Evolutionary conservation across 2,888 invertebrate species (phyloP).

Genomic region (Pyrrhia umbra): DNA sequence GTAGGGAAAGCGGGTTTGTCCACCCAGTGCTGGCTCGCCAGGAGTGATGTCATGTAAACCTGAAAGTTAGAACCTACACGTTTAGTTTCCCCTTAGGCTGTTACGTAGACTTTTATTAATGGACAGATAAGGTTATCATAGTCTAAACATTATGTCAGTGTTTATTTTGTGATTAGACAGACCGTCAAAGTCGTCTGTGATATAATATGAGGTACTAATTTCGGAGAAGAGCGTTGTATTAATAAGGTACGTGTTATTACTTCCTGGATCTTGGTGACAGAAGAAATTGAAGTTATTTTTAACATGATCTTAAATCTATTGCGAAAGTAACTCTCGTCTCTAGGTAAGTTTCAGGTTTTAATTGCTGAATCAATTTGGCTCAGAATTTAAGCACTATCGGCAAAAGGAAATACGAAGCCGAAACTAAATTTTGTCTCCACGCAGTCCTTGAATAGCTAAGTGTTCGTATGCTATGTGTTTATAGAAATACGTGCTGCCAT

Average conservation of each 20-base stretch:
- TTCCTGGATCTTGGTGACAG: no score
- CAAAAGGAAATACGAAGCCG: no score
- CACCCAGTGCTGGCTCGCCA: no score
- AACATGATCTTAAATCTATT: no score
- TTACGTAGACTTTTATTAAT: constrained; percentile 43
- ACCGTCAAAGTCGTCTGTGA: constrained; percentile 29
- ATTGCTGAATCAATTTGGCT: no score
- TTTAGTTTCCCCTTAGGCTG: constrained; percentile 21
- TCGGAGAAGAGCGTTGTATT: neutral
- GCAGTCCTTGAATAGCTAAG: neutral
- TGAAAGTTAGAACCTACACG: constrained; percentile 24
- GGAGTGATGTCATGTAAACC: constrained; percentile 30
- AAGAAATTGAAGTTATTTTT: no score
- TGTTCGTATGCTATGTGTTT: constrained; percentile 22
- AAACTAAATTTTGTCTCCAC: no score
- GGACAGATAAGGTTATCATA: constrained; percentile 56
- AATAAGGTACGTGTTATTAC: neutral
- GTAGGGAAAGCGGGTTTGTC: no score
- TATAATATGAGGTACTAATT: constrained; percentile 18
- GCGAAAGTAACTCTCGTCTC: no score
- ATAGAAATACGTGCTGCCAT: constrained; percentile 35
- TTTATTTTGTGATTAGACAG: constrained; percentile 37
- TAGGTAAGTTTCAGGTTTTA: no score
- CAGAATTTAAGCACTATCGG: no score
- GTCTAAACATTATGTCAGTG: constrained; percentile 58